A percentile compares a stretch with the other conserved stretches of the same genome.
These are phyloP conservation scores for Atrichornis clamosus DNA, from an alignment of 2,113 vertebrate genomes.

Conservation along the genomic window DNA sequence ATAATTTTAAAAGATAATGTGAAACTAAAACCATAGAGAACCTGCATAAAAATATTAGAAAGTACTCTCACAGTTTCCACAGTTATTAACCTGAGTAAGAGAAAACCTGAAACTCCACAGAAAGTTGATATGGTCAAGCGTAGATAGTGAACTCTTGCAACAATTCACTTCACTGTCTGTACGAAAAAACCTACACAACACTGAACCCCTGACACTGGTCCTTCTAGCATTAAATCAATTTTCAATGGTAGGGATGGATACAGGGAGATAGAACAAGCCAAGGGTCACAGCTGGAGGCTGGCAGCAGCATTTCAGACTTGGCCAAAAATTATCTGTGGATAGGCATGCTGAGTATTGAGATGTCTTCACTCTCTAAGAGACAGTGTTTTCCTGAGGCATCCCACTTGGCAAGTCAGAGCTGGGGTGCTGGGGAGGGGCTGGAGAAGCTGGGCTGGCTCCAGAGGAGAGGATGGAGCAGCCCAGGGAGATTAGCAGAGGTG, in stretches of 20 bases:
- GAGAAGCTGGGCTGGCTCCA: not conserved
- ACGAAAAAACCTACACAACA: not conserved
- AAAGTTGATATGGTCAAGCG: not conserved
- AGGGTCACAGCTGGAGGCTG: constrained; percentile 38
- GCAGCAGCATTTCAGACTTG: not conserved
- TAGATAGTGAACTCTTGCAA: not conserved
- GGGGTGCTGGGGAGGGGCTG: not conserved
- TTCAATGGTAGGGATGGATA: not conserved
- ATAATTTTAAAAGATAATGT: not conserved
- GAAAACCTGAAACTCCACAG: not conserved
- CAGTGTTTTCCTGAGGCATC: not conserved
- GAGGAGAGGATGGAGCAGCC: not conserved
- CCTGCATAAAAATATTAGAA: not conserved
- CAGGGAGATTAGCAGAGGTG: not conserved
- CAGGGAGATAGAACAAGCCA: not conserved
- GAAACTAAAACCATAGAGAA: not conserved
- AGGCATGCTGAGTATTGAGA: not conserved
- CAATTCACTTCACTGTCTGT: not conserved
- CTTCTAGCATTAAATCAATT: not conserved
- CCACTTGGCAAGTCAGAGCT: accelerated
- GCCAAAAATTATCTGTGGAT: not conserved
- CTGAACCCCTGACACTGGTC: not conserved
- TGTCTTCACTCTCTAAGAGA: not conserved
- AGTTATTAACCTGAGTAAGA: not conserved
- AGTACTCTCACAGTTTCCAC: not conserved